A percentile compares a stretch with the other conserved stretches of the same genome.
phyloP scores from a whole-genome alignment of 1,140 invertebrate genomes.

The Propsilocerus akamusi region DNA sequence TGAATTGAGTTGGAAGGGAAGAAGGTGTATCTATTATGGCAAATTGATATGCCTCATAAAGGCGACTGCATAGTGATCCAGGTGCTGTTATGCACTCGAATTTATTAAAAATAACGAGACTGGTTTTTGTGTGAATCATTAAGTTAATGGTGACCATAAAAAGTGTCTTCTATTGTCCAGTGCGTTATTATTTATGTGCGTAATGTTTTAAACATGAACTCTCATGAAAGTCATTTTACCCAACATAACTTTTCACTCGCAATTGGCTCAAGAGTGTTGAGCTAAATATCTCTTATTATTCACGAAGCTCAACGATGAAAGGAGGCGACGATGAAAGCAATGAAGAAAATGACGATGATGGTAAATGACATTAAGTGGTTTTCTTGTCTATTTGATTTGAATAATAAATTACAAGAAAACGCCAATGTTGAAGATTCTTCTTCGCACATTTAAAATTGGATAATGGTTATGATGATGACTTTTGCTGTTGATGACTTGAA shows the following conservation, averaged over 20 bases:
- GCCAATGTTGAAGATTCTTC: not conserved
- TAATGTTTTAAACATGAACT: not conserved
- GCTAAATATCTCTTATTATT: too few relatives aligned
- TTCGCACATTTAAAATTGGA: not conserved
- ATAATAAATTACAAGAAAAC: not conserved
- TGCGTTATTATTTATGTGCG: not conserved
- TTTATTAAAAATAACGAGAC: slow-evolving; percentile 2
- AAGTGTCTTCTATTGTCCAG: not conserved
- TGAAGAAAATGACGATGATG: not conserved
- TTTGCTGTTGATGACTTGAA: not conserved
- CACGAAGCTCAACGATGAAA: too few relatives aligned
- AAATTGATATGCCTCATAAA: not conserved
- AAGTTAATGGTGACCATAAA: not conserved
- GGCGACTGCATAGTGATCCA: not conserved
- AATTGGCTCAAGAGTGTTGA: too few relatives aligned
- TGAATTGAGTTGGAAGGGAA: too few relatives aligned
- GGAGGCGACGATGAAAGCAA: not conserved
- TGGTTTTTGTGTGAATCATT: too few relatives aligned
- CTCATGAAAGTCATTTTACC: too few relatives aligned
- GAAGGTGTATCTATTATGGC: too few relatives aligned
- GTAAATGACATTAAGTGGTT: slow-evolving; percentile 3
- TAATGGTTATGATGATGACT: not conserved
- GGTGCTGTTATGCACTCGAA: not conserved
- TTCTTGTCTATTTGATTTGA: not conserved
- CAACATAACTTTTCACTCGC: too few relatives aligned